A percentile compares a stretch with the other conserved stretches of the same genome.
These are phyloP conservation scores for Garrulus glandarius DNA, from an alignment of 2,797 vertebrate genomes.

Conservation along the genomic window DNA sequence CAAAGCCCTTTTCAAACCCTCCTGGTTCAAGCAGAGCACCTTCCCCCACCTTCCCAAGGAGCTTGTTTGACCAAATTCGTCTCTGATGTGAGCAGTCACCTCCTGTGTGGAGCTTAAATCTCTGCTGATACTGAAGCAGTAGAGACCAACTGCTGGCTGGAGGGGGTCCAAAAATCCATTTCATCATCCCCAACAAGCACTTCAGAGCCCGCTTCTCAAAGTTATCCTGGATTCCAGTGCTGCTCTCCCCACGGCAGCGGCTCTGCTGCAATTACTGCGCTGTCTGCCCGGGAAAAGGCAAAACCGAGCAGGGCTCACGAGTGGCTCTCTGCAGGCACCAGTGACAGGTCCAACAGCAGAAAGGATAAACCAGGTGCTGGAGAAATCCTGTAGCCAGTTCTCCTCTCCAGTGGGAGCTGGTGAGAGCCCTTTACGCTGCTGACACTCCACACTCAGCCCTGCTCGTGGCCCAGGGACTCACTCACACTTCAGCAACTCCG, in stretches of 20 bases:
- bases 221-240: background rate
- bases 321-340: background rate
- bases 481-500: fast-evolving
- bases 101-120: background rate
- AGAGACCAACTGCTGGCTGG: background rate
- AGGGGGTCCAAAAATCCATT: background rate
- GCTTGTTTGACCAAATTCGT: background rate
- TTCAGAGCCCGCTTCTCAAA: background rate
- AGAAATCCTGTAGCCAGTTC: background rate
- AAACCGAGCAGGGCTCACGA: background rate
- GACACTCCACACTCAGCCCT: background rate
- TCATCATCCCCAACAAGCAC: background rate
- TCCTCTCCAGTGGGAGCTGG: background rate
- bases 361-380: background rate
- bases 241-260: background rate
- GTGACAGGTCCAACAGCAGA: background rate
- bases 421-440: background rate
- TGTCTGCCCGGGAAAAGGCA: background rate
- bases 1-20: background rate
- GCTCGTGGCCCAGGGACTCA: background rate
- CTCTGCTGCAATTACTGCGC: background rate
- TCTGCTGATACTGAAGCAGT: background rate
- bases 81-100: background rate
- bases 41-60: background rate
- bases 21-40: background rate